Base-by-base conservation (phyloP, 2,888 invertebrate species). In the Drosophila greeni region DNA sequence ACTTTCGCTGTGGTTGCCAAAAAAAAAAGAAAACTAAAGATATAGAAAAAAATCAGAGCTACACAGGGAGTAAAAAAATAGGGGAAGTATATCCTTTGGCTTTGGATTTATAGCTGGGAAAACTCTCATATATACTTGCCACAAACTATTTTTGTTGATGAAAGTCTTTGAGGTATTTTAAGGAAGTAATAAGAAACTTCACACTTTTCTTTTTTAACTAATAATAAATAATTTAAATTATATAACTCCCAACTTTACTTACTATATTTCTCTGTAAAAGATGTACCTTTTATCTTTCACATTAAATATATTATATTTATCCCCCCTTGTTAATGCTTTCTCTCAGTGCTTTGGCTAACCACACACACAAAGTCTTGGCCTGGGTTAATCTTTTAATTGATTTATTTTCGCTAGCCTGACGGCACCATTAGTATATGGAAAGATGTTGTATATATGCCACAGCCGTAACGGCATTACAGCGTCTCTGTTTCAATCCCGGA, bases 381-480 rank as follows among this genome's bases (percentile, higher is more conserved):
- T 26, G 42, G 42, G 0, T 42, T 57, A 64, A 70, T 70, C 64
- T 70, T 70, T 70, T 70, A 70, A 70, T 70, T 70, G 69, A 70
- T 82, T 81, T 81, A 78, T 81, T 74, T 60, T 59, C 37, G 29
- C 31, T 24, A 42, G 39, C n/a, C 24, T 16, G 43, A 26, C 16
- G 36, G 36, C 61, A 40, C 40, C 33, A 61, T 65, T 60, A 56
- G 65, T 55, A 45, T 55, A 45, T 29, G 20, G 29, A 14, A 31
- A n/a, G n/a, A n/a, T n/a, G 14, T 31, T 18, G 11, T n/a, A 40
- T 23, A 9, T 23, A 23, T n/a, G n/a, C 40, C 29, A 14, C 45
- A 45, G 11, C 11, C 43, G 26, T 45, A 18, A 29, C 20, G 52
- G 24, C 40, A 43, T 23, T 43, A 34, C 33, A 33, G 18, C 52